Evolutionary conservation across 2,797 vertebrate species (phyloP), one percentile per base, ranked within the genome.

Genomic region (Enteromius argenteus): DNA sequence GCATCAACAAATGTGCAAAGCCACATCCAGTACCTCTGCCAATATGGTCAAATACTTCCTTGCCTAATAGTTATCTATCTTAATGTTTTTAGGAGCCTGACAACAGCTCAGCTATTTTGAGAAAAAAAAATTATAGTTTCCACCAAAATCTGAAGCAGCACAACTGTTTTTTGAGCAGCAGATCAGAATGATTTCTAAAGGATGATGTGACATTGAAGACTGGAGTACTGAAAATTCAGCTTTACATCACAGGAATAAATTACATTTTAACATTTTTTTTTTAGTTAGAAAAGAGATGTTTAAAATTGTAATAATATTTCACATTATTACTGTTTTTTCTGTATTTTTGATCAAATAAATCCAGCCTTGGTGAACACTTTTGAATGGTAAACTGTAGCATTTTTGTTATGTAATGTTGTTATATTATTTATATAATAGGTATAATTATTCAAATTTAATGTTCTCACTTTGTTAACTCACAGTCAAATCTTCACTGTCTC

Each of bases 21-120:
- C 86, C 85, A 46, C 80, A 79, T 42, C 85, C 79, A 44, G 10
- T 69, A 85, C 69, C 85, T 60, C 73, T 88, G 85, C 62, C 51
- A 74, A 23, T 56, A 84, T 42, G 8, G 85, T 10, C 13, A 86
- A 86, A 79, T 46, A 77, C 69, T 86, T 88, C 82, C 84, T 86
- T 44, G 79, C 86, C 44, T 51, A 56, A 35, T 23, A 21, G 23
- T 30, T 49, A 46, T 7, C 23, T 72, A 10, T 30, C 23, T 44
- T 46, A 10, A 46, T 2, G 17, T 72, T 27, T 49, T 46, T 72
- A 27, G 13, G 8, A 17, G 7, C 17, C 8, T 51, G 44, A 44
- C 14, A 6, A n/a, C 19, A 37, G 62, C 10, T 39, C 1, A 1
- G 39, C 39, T 44, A 35, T 37, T 37, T 10, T 19, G 15, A 35